Evolutionary conservation across 2,113 vertebrate species (phyloP).

Genomic region (Neogobius melanostomus): DNA sequence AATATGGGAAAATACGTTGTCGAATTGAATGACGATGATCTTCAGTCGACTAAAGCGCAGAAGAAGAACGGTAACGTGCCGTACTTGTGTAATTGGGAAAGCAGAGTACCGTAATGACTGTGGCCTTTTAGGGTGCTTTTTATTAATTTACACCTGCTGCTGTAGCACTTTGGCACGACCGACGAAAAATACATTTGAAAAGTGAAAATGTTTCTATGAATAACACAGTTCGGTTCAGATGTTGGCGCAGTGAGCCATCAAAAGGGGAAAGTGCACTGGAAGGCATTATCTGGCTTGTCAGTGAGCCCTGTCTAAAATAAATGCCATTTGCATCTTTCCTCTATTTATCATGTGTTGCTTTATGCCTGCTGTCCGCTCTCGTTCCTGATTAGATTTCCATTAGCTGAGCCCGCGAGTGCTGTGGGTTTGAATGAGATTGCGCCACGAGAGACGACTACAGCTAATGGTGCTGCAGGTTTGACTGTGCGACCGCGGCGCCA

Average conservation of each 20-base stretch:
- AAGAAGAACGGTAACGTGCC: not conserved
- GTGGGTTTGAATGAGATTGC: constrained; percentile 62
- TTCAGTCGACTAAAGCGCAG: not conserved
- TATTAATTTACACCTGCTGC: constrained; percentile 42
- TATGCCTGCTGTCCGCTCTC: constrained; percentile 73
- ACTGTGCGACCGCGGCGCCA: constrained; percentile 48
- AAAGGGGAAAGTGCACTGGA: constrained; percentile 48
- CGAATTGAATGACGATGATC: not conserved
- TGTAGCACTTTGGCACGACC: constrained; percentile 18
- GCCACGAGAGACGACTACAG: constrained; percentile 54
- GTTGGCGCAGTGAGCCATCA: constrained; percentile 55
- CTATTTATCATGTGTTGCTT: constrained; percentile 74
- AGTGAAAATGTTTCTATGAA: constrained; percentile 49
- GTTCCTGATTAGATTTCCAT: constrained; percentile 79
- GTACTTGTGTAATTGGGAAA: not conserved
- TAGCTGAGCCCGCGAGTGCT: constrained; percentile 71
- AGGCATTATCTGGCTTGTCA: constrained; percentile 64
- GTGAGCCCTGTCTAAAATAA: constrained; percentile 64
- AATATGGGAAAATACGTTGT: not conserved
- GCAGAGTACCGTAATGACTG: constrained; percentile 28
- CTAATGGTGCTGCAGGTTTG: constrained; percentile 53
- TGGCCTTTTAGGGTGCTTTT: constrained; percentile 39
- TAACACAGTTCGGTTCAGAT: constrained; percentile 57
- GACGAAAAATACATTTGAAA: constrained; percentile 25
- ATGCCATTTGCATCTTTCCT: constrained; percentile 74